These are phyloP conservation scores for Tuberolachnus salignus DNA, from an alignment of 2,888 invertebrate species.

Conservation along the genomic window DNA sequence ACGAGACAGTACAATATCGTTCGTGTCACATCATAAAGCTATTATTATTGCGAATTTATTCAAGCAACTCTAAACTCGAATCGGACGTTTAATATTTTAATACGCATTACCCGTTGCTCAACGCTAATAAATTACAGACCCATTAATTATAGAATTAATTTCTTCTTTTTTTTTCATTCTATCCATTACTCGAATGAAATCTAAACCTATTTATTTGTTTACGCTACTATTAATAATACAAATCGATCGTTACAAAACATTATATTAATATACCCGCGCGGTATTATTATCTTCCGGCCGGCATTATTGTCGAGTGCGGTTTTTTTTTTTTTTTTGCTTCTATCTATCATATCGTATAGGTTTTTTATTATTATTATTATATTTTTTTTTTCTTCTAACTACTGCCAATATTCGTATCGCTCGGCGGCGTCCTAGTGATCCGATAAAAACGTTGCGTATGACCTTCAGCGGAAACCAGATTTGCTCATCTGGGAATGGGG, in stretches of 20 bases:
- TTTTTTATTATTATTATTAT: constrained; percentile 1
- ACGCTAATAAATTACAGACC: neutral
- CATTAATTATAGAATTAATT: neutral
- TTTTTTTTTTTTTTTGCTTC: neutral
- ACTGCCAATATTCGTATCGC: too few species aligned
- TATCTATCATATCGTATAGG: neutral
- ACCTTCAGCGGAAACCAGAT: constrained; percentile 50
- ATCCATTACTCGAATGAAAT: too few species aligned
- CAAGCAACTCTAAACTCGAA: neutral
- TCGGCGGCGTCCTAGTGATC: constrained; percentile 38
- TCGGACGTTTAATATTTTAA: neutral
- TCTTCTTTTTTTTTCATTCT: neutral
- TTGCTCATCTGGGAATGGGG: constrained; percentile 35
- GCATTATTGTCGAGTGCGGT: neutral
- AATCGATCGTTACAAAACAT: too few species aligned
- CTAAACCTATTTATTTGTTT: too few species aligned
- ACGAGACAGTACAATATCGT: neutral
- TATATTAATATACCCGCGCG: too few species aligned
- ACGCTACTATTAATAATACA: too few species aligned
- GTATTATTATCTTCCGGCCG: neutral
- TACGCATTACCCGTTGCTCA: neutral
- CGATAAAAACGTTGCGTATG: constrained; percentile 28
- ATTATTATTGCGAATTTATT: constrained; percentile 3
- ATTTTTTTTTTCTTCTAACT: too few species aligned
- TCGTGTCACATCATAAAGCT: neutral